phyloP scores from a whole-genome alignment of 2,888 invertebrate species.

The Acanthosepion esculentum region DNA sequence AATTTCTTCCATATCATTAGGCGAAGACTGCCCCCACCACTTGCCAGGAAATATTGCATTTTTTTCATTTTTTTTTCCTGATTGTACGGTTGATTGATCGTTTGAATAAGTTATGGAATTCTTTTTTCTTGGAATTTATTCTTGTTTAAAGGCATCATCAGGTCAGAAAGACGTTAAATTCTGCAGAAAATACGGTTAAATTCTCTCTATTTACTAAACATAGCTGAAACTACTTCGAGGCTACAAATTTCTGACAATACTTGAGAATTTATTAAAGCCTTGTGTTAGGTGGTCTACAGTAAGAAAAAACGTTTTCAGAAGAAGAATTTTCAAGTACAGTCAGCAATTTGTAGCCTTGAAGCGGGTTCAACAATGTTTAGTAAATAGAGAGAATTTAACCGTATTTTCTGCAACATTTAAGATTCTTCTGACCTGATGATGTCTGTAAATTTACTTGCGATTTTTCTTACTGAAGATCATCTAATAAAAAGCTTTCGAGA shows the following conservation, averaged over 20 bases:
- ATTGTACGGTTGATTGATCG: neutral
- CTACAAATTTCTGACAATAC: too few relatives aligned
- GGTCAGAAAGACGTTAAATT: neutral
- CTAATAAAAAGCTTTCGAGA: too few relatives aligned
- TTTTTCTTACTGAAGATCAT: too few relatives aligned
- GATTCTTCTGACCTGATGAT: neutral
- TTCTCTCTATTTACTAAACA: neutral
- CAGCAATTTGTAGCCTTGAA: too few relatives aligned
- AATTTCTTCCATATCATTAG: neutral
- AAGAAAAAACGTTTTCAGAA: too few relatives aligned
- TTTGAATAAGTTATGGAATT: neutral
- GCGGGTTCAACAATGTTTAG: neutral
- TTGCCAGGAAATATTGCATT: neutral
- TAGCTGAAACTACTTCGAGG: too few relatives aligned
- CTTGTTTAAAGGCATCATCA: neutral
- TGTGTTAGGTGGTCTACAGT: too few relatives aligned
- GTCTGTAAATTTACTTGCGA: too few relatives aligned
- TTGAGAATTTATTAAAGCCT: too few relatives aligned
- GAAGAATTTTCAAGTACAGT: too few relatives aligned
- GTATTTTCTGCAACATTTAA: neutral
- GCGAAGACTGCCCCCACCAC: neutral
- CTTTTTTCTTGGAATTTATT: neutral
- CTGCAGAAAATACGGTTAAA: neutral
- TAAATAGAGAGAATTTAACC: neutral
- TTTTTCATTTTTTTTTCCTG: neutral